These are phyloP conservation scores for Tetramorium simillimum DNA, from an alignment of 1,140 invertebrate species.

Conservation along the genomic window DNA sequence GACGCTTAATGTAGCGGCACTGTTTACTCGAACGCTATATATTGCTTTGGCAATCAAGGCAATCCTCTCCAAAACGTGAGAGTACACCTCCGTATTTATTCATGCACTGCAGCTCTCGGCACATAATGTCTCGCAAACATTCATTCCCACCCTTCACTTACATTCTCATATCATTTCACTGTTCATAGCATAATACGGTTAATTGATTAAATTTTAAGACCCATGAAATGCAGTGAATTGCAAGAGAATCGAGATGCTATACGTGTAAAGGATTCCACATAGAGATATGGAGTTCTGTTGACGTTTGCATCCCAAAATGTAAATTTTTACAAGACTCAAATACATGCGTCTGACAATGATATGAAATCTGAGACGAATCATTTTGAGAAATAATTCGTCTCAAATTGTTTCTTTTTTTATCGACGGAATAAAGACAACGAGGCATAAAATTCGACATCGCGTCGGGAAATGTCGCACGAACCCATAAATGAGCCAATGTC, in stretches of 20 bases:
- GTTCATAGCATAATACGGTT: neutral
- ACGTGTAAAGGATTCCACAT: neutral
- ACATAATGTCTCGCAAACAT: constrained; percentile 42
- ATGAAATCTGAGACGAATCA: neutral
- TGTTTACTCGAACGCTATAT: constrained; percentile 23
- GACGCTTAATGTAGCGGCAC: neutral
- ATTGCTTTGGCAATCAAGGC: constrained; percentile 49
- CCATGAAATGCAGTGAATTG: neutral
- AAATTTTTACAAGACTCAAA: no score
- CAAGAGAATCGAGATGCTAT: neutral
- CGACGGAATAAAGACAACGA: neutral
- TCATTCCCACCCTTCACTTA: neutral
- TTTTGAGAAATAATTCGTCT: neutral
- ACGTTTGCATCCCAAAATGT: no score
- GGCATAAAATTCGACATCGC: constrained; percentile 37
- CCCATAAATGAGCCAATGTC: constrained; percentile 82
- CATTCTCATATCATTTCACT: neutral
- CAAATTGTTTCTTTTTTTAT: neutral
- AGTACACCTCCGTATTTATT: constrained; percentile 41
- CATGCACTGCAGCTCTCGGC: constrained; percentile 14
- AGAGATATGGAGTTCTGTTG: neutral
- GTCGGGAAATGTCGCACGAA: constrained; percentile 25
- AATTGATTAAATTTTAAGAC: neutral
- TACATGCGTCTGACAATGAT: no score
- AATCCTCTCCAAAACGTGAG: constrained; percentile 8